phyloP scores from a whole-genome alignment of 2,888 invertebrate genomes.

The Bombylius major region DNA sequence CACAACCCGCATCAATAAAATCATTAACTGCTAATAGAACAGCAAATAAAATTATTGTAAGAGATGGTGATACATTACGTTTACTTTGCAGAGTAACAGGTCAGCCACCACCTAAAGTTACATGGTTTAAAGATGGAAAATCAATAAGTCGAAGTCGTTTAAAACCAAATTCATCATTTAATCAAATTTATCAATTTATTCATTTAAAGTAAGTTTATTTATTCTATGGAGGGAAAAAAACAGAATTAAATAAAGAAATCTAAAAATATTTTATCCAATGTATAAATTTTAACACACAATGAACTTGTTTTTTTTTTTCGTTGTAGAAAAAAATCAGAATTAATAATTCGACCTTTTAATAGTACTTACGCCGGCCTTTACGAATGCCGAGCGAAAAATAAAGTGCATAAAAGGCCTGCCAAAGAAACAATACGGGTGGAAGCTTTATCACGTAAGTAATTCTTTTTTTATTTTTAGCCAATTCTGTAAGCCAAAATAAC shows the following conservation, averaged over 20 bases:
- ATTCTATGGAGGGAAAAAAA: background rate
- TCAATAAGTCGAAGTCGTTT: conserved; percentile 39
- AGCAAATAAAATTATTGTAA: conserved; percentile 15
- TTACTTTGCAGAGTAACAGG: conserved; percentile 65
- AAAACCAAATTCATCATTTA: background rate
- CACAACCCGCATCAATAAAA: conserved; percentile 37
- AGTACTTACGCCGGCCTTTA: conserved; percentile 65
- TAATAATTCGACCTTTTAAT: conserved; percentile 63
- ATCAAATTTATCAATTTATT: conserved; percentile 31
- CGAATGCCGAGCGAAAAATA: conserved; percentile 63
- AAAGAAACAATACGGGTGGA: conserved; percentile 32
- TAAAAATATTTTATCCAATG: background rate
- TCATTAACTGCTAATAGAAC: conserved; percentile 24
- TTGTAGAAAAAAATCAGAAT: conserved; percentile 69
- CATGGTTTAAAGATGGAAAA: conserved; percentile 67
- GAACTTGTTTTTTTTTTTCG: conserved; percentile 19
- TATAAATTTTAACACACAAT: background rate
- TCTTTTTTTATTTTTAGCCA: background rate
- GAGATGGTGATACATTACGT: conserved; percentile 43
- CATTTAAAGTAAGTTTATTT: conserved; percentile 31
- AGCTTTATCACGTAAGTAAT: conserved; percentile 31
- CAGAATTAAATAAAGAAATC: no score
- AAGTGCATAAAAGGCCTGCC: conserved; percentile 31
- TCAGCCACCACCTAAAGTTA: conserved; percentile 66
- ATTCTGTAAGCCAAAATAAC: background rate